Conservation (phyloP, 1,140 invertebrate genomes). For the Phortica variegata region DNA sequence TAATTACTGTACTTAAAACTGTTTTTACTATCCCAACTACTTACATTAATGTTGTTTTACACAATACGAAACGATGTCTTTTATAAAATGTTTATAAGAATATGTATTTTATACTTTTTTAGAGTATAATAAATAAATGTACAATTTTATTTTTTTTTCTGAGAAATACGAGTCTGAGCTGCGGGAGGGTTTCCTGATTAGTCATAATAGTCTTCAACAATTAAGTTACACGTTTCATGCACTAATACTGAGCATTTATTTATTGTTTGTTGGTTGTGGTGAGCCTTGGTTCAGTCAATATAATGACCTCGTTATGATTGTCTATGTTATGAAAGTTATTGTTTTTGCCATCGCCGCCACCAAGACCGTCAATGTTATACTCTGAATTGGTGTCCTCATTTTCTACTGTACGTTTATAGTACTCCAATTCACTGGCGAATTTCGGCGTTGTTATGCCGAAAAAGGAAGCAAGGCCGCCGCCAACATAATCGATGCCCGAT, state of each 20-base stretch:
- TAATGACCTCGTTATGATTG: conserved; percentile 18
- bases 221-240: too few relatives aligned
- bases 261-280: conserved; percentile 22
- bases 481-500: conserved; percentile 78
- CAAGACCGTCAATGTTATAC: conserved; percentile 54
- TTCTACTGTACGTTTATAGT: conserved; percentile 64
- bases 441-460: conserved; percentile 91
- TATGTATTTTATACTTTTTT: background rate
- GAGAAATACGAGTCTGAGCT: conserved; percentile 17
- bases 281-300: conserved; percentile 24
- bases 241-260: too few relatives aligned
- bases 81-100: too few relatives aligned
- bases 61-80: too few relatives aligned
- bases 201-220: too few relatives aligned
- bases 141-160: too few relatives aligned
- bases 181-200: too few relatives aligned
- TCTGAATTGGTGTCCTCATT: conserved; percentile 61
- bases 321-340: conserved; percentile 14
- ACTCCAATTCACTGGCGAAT: conserved; percentile 86
- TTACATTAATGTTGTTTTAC: too few relatives aligned
- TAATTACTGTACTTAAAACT: too few relatives aligned
- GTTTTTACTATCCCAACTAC: too few relatives aligned
- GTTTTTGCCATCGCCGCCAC: conserved; percentile 2
- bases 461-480: conserved; percentile 79
- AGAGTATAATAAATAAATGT: too few relatives aligned